Percentiles rank a stretch among this genome's conserved stretches.
phyloP scores from a whole-genome alignment of 2,113 vertebrate genomes.

The Neofelis nebulosa region DNA sequence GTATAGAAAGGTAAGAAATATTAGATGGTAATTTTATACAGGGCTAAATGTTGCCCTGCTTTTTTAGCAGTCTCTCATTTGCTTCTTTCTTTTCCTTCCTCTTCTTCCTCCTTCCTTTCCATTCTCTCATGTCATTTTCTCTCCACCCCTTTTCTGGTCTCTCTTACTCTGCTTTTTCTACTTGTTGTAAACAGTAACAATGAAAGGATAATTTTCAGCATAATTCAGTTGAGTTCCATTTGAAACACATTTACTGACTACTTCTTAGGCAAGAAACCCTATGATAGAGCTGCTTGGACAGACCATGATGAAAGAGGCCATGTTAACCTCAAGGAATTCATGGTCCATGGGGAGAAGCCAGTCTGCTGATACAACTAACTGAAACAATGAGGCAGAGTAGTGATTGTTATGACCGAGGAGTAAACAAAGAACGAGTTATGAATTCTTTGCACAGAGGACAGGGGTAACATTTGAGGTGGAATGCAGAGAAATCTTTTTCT shows the following conservation, averaged over 20 bases:
- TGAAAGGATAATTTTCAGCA: background rate
- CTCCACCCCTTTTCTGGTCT: background rate
- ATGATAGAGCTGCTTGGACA: background rate
- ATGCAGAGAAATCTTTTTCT: background rate
- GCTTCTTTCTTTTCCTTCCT: background rate
- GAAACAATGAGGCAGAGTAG: background rate
- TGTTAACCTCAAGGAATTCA: background rate
- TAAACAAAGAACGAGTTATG: background rate
- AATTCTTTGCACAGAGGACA: background rate
- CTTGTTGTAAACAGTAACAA: background rate
- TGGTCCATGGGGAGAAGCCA: background rate
- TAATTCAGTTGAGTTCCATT: background rate
- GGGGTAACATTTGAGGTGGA: no score
- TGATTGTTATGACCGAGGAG: background rate
- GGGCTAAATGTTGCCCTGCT: background rate
- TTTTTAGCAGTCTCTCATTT: background rate
- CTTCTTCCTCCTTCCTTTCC: background rate
- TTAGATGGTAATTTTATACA: background rate
- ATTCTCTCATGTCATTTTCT: background rate
- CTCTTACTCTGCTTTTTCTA: background rate
- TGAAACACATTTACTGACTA: background rate
- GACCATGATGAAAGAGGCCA: background rate
- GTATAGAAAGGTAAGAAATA: background rate
- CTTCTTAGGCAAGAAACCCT: background rate
- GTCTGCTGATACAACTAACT: background rate